These are phyloP conservation scores for Panopea generosa DNA, from an alignment of 2,888 invertebrate genomes.

Conservation along the genomic window DNA sequence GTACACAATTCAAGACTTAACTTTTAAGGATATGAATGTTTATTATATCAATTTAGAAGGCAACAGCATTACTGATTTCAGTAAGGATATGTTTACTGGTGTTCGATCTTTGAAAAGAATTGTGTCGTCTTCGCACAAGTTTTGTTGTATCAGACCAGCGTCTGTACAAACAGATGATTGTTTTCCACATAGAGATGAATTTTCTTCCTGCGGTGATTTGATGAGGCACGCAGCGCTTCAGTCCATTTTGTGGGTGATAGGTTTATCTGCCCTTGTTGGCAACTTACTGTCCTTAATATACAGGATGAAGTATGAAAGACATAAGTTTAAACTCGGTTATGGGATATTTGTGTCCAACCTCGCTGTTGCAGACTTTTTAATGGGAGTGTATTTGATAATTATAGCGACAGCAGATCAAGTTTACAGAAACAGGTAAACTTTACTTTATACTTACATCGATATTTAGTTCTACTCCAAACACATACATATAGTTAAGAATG, in stretches of 20 bases:
- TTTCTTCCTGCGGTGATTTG: slow-evolving; percentile 71
- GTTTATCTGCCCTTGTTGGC: slow-evolving; percentile 55
- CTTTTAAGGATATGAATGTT: background rate
- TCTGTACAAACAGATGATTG: slow-evolving; percentile 55
- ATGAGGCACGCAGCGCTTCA: slow-evolving; percentile 57
- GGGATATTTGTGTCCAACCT: slow-evolving; percentile 54
- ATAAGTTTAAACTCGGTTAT: slow-evolving; percentile 29
- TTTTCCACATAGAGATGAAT: slow-evolving; percentile 25
- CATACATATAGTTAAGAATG: too few species aligned
- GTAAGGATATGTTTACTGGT: slow-evolving; percentile 8
- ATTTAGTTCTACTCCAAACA: too few species aligned
- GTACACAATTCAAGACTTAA: background rate
- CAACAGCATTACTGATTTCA: background rate
- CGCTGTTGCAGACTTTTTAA: slow-evolving; percentile 46
- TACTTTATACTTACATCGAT: background rate
- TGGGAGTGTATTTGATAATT: slow-evolving; percentile 39
- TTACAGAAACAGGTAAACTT: slow-evolving; percentile 42
- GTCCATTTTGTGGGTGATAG: slow-evolving; percentile 61
- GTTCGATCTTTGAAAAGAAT: background rate
- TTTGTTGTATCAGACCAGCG: slow-evolving; percentile 15
- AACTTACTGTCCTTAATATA: slow-evolving; percentile 55
- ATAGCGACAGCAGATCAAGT: slow-evolving; percentile 64
- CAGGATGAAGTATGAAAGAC: slow-evolving; percentile 26
- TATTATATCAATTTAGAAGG: background rate
- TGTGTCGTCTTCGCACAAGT: background rate